Evolutionary conservation across 2,113 vertebrate genomes (phyloP).

Genomic region (Nicator chloris): DNA sequence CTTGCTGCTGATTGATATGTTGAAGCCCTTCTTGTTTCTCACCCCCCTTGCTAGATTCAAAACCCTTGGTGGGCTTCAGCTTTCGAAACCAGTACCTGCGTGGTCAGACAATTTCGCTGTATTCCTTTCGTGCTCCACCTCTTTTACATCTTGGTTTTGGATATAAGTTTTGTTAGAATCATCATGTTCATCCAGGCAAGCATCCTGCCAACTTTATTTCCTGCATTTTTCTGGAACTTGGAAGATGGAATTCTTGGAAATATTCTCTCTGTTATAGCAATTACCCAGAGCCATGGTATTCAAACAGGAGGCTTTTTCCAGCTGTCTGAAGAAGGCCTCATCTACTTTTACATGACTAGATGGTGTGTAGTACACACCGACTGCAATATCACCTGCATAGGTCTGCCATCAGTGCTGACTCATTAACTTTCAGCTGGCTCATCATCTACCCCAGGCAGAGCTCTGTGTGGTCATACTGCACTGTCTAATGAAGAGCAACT

Average conservation of each 20-base stretch:
- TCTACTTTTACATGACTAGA: not conserved
- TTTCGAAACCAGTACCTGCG: not conserved
- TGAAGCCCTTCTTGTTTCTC: not conserved
- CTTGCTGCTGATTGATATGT: not conserved
- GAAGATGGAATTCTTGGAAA: not conserved
- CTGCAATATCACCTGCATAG: rapidly evolving
- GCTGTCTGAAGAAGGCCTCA: not conserved
- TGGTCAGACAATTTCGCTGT: not conserved
- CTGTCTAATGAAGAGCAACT: not conserved
- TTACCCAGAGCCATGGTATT: not conserved
- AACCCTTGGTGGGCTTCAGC: not conserved
- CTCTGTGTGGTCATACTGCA: rapidly evolving
- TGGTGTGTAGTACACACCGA: not conserved
- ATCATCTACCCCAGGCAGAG: not conserved
- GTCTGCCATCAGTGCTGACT: not conserved
- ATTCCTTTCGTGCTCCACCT: not conserved
- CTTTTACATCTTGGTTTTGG: not conserved
- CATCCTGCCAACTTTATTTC: not conserved
- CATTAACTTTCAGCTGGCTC: not conserved
- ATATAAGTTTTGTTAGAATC: not conserved
- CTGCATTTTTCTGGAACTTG: not conserved
- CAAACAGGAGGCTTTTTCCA: not conserved
- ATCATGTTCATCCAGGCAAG: not conserved
- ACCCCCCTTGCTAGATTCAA: not conserved
- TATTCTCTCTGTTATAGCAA: not conserved